These are phyloP conservation scores for Cetonia aurata DNA, from an alignment of 2,888 invertebrate species.

Conservation along the genomic window DNA sequence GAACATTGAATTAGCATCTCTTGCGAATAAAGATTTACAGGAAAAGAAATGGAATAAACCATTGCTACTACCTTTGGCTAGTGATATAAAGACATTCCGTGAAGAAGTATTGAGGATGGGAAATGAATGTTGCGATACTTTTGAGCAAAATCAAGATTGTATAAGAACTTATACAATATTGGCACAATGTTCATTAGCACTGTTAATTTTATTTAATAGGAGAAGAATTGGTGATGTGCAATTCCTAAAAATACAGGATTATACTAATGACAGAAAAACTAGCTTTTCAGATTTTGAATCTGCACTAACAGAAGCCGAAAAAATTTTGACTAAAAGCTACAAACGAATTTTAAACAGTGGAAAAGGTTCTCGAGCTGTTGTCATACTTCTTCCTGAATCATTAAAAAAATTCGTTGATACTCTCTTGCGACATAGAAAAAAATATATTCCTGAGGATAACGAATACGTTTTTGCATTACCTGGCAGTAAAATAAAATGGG, in stretches of 20 bases:
- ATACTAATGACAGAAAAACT: slow-evolving; percentile 36
- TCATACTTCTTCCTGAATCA: slow-evolving; percentile 53
- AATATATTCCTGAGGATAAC: slow-evolving; percentile 54
- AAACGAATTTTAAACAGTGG: slow-evolving; percentile 55
- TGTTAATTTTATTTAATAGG: slow-evolving; percentile 47
- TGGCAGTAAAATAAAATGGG: slow-evolving; percentile 53
- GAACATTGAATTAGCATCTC: slow-evolving; percentile 51
- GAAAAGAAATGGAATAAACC: slow-evolving; percentile 52
- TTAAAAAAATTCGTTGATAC: slow-evolving; percentile 51
- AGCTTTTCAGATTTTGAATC: slow-evolving; percentile 44
- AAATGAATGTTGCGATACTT: slow-evolving; percentile 44
- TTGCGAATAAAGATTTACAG: slow-evolving; percentile 53
- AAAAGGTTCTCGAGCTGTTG: slow-evolving; percentile 55
- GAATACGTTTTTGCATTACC: slow-evolving; percentile 55
- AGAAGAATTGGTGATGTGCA: slow-evolving; percentile 48
- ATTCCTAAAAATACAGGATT: slow-evolving; percentile 45
- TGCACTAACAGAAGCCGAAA: slow-evolving; percentile 44
- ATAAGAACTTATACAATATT: slow-evolving; percentile 49
- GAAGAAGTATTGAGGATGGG: slow-evolving; percentile 47
- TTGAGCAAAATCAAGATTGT: slow-evolving; percentile 42
- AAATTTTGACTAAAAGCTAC: slow-evolving; percentile 51
- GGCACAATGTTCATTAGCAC: slow-evolving; percentile 46
- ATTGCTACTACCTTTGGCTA: slow-evolving; percentile 51
- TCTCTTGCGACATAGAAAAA: slow-evolving; percentile 50
- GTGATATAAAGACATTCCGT: slow-evolving; percentile 52